Percentiles rank a stretch among this genome's conserved stretches.
Evolutionary conservation across 2,797 vertebrate species (phyloP).

Genomic region (Sitta carolinensis): DNA sequence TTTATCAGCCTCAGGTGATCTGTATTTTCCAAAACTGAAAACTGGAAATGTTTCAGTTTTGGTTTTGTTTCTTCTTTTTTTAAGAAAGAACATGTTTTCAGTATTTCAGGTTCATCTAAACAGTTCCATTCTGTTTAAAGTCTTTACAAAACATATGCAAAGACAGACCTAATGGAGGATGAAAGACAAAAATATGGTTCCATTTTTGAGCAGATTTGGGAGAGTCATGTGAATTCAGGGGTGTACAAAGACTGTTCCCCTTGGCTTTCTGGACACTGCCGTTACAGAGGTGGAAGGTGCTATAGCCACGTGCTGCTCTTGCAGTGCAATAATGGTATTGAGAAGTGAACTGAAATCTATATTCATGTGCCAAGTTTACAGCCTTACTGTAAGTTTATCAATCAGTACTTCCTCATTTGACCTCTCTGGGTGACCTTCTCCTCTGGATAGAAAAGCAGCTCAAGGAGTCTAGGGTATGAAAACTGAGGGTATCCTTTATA

Average conservation of each 20-base stretch:
- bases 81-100: not conserved
- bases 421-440: not conserved
- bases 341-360: not conserved
- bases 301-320: not conserved
- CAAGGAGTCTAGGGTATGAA: not conserved
- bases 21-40: not conserved
- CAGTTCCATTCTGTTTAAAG: not conserved
- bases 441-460: not conserved
- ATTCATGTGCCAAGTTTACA: not conserved
- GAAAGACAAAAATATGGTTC: not conserved
- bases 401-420: not conserved
- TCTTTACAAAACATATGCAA: not conserved
- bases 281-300: not conserved
- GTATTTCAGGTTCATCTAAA: not conserved
- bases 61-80: fast-evolving
- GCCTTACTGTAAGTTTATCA: not conserved
- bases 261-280: not conserved
- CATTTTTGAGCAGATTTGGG: not conserved
- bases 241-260: not conserved
- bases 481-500: not conserved
- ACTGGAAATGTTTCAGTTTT: not conserved
- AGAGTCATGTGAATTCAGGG: not conserved
- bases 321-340: not conserved
- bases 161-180: not conserved
- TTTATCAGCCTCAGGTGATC: not conserved